Evolutionary conservation across 2,888 invertebrate genomes (phyloP).

Genomic region (Meliscaeva auricollis): DNA sequence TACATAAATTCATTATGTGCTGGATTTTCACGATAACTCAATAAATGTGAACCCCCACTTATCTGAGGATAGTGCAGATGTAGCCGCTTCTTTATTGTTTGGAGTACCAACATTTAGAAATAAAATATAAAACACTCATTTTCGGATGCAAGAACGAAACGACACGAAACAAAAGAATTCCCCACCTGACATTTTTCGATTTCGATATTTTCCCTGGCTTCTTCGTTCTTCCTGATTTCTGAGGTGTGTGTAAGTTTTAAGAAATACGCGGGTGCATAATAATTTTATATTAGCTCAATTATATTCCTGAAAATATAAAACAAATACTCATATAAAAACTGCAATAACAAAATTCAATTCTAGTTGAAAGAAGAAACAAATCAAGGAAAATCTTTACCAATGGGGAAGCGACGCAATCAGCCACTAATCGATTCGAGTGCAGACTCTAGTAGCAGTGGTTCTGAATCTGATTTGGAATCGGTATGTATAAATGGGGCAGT

Average conservation of each 20-base stretch:
- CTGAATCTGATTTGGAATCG: slow-evolving; percentile 92
- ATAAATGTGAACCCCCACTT: no score
- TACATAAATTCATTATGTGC: no score
- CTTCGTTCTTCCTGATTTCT: background rate
- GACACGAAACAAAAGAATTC: slow-evolving; percentile 31
- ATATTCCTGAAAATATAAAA: no score
- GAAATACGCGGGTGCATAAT: slow-evolving; percentile 50
- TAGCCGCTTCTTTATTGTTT: background rate
- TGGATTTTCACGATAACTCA: no score
- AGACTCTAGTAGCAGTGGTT: slow-evolving; percentile 91
- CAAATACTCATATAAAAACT: no score
- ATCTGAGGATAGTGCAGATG: no score
- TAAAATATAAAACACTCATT: background rate
- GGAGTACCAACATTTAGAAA: background rate
- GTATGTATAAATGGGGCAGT: slow-evolving; percentile 85
- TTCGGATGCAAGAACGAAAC: background rate
- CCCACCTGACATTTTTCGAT: slow-evolving; percentile 56
- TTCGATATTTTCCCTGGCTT: slow-evolving; percentile 53
- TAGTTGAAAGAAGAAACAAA: background rate
- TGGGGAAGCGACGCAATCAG: slow-evolving; percentile 94
- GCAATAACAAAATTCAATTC: background rate
- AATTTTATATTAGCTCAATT: no score
- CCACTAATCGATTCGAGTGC: slow-evolving; percentile 89
- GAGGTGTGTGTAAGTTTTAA: slow-evolving; percentile 51
- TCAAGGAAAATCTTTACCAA: slow-evolving; percentile 81